phyloP scores from a whole-genome alignment of 2,113 vertebrate genomes.

The Bos indicus region DNA sequence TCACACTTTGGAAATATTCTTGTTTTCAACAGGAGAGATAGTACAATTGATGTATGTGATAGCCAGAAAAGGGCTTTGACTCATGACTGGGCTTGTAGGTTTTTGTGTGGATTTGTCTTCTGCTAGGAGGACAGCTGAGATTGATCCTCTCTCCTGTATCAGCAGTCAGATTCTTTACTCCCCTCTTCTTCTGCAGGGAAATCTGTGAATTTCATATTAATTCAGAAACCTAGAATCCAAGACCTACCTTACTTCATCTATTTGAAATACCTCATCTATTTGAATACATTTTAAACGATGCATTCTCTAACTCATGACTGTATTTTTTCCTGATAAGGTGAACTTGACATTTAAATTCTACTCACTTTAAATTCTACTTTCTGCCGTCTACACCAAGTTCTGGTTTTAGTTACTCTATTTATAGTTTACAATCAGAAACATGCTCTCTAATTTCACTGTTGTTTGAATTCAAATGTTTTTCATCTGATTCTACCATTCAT shows the following conservation, averaged over 20 bases:
- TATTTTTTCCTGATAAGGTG: background rate
- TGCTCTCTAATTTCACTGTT: constrained; percentile 1
- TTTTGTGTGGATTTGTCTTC: background rate
- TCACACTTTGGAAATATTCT: background rate
- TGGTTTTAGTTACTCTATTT: constrained; percentile 42
- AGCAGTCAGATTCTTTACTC: background rate
- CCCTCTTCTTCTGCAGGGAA: background rate
- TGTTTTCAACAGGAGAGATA: background rate
- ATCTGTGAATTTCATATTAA: background rate
- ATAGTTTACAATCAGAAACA: constrained; percentile 45
- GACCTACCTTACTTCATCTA: background rate
- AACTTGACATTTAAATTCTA: constrained; percentile 30
- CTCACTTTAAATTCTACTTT: constrained; percentile 10
- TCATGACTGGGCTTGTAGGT: background rate
- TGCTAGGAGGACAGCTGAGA: background rate
- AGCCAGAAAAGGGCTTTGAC: background rate
- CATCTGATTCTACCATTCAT: background rate
- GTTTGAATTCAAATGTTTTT: constrained; percentile 23
- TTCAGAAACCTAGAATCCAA: background rate
- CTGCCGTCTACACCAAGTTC: constrained; percentile 14
- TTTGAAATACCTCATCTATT: background rate
- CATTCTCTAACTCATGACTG: background rate
- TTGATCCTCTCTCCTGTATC: background rate
- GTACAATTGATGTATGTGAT: background rate
- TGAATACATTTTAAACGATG: background rate